phyloP scores from a whole-genome alignment of 2,888 invertebrate species.

The Ptychoptera albimana region DNA sequence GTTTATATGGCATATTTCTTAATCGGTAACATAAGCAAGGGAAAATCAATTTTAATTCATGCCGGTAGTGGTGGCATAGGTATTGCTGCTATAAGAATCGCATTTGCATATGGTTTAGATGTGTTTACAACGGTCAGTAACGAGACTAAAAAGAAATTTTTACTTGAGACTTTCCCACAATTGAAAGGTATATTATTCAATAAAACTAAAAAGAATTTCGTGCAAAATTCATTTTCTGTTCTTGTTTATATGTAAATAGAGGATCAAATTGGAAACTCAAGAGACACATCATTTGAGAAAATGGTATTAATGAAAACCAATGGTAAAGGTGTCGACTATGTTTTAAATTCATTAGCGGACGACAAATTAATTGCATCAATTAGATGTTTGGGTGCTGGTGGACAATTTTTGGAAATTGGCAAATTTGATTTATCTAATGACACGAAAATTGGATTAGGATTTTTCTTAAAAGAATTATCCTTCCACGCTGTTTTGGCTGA shows the following conservation, averaged over 20 bases:
- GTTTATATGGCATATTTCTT: slow-evolving; percentile 38
- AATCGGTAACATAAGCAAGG: slow-evolving; percentile 21
- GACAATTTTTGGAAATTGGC: slow-evolving; percentile 72
- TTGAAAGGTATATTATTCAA: slow-evolving; percentile 32
- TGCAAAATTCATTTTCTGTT: not conserved
- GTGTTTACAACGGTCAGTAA: slow-evolving; percentile 58
- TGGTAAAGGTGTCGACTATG: slow-evolving; percentile 79
- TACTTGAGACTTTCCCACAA: slow-evolving; percentile 36
- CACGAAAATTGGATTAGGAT: slow-evolving; percentile 41
- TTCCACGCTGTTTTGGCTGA: slow-evolving; percentile 70
- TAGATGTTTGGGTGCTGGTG: slow-evolving; percentile 39
- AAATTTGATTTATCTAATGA: slow-evolving; percentile 65
- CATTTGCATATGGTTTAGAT: slow-evolving; percentile 44
- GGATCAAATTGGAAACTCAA: slow-evolving; percentile 67
- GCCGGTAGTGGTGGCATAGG: slow-evolving; percentile 58
- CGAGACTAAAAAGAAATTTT: slow-evolving; percentile 42
- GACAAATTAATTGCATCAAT: slow-evolving; percentile 68
- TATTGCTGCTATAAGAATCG: slow-evolving; percentile 60
- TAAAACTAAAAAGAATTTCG: not conserved
- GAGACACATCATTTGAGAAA: slow-evolving; percentile 73
- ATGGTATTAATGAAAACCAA: slow-evolving; percentile 65
- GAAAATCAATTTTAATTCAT: slow-evolving; percentile 35
- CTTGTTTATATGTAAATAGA: too few species aligned
- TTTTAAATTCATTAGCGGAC: slow-evolving; percentile 81
- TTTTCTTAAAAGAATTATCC: slow-evolving; percentile 52